phyloP scores from a whole-genome alignment of 2,113 vertebrate species.

The Lasiurus borealis region DNA sequence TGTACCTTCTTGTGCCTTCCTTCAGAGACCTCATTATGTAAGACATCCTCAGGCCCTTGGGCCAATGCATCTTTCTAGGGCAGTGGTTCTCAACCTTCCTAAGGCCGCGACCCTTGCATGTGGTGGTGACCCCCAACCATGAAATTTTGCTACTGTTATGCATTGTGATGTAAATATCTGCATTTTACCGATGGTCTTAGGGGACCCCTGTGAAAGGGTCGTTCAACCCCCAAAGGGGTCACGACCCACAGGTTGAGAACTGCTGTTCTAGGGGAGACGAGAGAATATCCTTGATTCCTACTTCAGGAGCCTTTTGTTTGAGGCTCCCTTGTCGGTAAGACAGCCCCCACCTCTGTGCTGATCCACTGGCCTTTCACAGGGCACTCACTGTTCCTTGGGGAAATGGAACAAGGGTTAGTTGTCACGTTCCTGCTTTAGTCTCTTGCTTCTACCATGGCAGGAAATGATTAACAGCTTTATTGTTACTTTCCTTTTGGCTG shows the following conservation, averaged over 20 bases:
- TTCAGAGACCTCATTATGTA: neutral
- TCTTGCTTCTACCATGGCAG: neutral
- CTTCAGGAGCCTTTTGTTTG: neutral
- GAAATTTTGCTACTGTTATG: too few relatives aligned
- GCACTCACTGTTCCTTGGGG: rapidly evolving
- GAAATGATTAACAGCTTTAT: neutral
- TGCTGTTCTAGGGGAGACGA: neutral
- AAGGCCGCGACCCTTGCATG: too few relatives aligned
- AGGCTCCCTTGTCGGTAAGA: neutral
- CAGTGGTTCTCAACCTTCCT: too few relatives aligned
- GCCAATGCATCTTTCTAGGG: neutral
- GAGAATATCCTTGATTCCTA: neutral
- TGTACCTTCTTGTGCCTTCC: neutral
- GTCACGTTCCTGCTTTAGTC: neutral
- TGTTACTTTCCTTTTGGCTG: neutral
- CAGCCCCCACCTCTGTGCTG: too few relatives aligned
- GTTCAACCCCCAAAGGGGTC: too few relatives aligned
- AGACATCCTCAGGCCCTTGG: neutral
- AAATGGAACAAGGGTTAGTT: neutral
- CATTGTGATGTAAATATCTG: too few relatives aligned
- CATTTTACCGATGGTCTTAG: too few relatives aligned
- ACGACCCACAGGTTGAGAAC: too few relatives aligned
- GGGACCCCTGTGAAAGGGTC: too few relatives aligned
- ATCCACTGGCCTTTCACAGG: neutral
- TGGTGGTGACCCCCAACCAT: too few relatives aligned